These are phyloP conservation scores for Chunga burmeisteri DNA, from an alignment of 2,113 vertebrate genomes.

Conservation along the genomic window DNA sequence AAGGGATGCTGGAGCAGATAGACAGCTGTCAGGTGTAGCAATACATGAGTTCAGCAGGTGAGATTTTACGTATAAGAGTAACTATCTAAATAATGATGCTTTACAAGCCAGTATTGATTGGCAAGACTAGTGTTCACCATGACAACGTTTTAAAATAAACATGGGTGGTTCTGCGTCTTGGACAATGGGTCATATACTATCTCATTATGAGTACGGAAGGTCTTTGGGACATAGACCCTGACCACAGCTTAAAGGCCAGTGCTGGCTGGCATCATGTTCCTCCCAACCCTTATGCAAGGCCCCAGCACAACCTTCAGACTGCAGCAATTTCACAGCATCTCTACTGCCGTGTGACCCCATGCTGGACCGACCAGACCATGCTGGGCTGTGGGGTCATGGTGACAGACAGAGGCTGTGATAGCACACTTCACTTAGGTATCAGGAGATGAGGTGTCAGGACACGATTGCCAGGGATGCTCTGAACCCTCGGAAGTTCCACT, in stretches of 20 bases:
- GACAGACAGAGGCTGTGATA: background rate
- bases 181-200: accelerated
- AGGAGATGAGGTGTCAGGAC: background rate
- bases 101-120: background rate
- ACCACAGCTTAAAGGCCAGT: background rate
- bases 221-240: background rate
- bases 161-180: background rate
- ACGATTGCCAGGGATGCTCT: background rate
- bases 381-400: accelerated
- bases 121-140: background rate
- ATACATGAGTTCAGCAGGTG: background rate
- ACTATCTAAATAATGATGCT: background rate
- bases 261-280: background rate
- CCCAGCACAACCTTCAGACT: background rate
- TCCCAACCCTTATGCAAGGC: background rate
- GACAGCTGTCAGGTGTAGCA: background rate
- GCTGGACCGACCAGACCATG: background rate
- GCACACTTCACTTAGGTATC: background rate
- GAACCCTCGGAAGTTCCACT: background rate
- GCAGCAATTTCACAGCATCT: background rate
- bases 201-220: background rate
- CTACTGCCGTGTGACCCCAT: accelerated
- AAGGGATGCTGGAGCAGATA: background rate
- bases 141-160: background rate
- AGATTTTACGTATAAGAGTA: background rate